phyloP scores from a whole-genome alignment of 2,888 invertebrate genomes.

The Brenthis ino region DNA sequence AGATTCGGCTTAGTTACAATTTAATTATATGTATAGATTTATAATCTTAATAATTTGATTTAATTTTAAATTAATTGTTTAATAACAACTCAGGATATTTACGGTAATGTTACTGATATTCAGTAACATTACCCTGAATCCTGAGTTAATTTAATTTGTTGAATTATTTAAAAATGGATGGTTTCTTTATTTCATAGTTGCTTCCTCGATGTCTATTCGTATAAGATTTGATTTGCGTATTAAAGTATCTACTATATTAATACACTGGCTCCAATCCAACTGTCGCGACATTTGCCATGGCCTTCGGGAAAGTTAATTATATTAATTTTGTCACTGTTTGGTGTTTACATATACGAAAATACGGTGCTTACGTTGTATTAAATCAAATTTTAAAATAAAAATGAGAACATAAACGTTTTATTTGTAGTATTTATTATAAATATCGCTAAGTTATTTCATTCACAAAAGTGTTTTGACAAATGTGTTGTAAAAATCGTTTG shows the following conservation, averaged over 20 bases:
- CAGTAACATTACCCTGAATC: no score
- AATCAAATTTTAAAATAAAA: not conserved
- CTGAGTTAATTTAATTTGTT: no score
- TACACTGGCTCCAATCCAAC: conserved; percentile 66
- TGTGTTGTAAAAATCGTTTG: no score
- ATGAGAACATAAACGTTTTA: not conserved
- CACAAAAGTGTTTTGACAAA: no score
- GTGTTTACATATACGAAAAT: conserved; percentile 11
- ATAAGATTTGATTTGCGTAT: conserved; percentile 43
- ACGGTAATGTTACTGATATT: no score
- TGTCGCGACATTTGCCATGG: conserved; percentile 69
- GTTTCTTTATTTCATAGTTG: conserved; percentile 8
- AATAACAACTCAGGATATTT: no score
- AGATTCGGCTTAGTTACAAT: no score
- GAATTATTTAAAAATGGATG: not conserved
- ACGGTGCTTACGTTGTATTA: not conserved
- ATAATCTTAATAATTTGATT: no score
- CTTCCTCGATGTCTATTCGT: conserved; percentile 40
- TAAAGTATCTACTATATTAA: conserved; percentile 48
- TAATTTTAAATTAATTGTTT: no score
- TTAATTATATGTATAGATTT: no score
- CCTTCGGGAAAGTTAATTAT: conserved; percentile 74
- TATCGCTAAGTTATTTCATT: no score
- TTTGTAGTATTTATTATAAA: no score
- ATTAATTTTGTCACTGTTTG: conserved; percentile 44